These are phyloP conservation scores for Lophius americanus DNA, from an alignment of 2,797 vertebrate genomes.

Conservation along the genomic window DNA sequence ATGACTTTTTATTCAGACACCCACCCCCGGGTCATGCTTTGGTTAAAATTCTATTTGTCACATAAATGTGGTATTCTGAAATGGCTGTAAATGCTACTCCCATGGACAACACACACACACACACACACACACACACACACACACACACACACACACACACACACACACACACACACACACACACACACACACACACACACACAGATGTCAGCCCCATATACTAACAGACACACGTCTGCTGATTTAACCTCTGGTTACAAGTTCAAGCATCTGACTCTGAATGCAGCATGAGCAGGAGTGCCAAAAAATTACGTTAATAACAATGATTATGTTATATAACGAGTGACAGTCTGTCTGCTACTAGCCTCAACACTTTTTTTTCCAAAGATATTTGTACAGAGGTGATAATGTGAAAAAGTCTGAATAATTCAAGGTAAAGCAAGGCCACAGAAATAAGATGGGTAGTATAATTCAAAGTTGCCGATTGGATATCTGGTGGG, in stretches of 20 bases:
- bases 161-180: constrained; percentile 7
- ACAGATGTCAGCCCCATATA: not conserved
- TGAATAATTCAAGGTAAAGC: constrained; percentile 64
- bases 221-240: constrained; percentile 9
- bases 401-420: constrained; percentile 1
- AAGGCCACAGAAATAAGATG: constrained; percentile 8
- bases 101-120: constrained; percentile 5
- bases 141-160: constrained; percentile 23
- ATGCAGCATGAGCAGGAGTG: constrained; percentile 1
- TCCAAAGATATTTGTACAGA: constrained; percentile 15
- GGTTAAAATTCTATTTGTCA: constrained; percentile 53
- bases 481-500: constrained; percentile 20
- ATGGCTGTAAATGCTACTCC: constrained; percentile 32
- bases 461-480: constrained; percentile 41
- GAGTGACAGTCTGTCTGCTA: constrained; percentile 12
- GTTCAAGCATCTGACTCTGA: constrained; percentile 22
- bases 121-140: constrained; percentile 5
- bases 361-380: not conserved
- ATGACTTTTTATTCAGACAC: constrained; percentile 15
- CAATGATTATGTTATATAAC: too few relatives aligned
- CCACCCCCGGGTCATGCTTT: constrained; percentile 37
- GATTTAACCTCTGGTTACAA: constrained; percentile 47
- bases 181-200: not conserved
- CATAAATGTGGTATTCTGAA: constrained; percentile 38
- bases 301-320: constrained; percentile 15